Conservation (phyloP, 2,888 invertebrate species). For the Philopedon plagiatum region DNA sequence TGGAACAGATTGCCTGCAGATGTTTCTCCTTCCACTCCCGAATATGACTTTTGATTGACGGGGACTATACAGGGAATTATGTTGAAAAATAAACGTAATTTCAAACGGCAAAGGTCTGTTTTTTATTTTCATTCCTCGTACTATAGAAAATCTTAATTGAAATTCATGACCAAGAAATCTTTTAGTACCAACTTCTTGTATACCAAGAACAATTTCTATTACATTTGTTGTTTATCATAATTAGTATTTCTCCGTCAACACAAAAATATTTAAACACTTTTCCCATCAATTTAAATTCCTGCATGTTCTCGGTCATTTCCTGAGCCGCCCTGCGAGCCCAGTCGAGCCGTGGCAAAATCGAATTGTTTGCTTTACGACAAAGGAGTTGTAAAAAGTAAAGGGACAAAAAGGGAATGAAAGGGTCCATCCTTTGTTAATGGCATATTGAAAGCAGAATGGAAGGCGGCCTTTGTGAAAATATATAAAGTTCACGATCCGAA, state of each 20-base stretch:
- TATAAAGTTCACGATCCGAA: constrained; percentile 11
- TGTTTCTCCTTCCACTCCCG: too few species aligned
- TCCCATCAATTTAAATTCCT: constrained; percentile 27
- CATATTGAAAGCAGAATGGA: constrained; percentile 26
- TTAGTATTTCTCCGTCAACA: background rate
- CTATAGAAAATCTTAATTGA: background rate
- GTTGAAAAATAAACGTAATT: too few species aligned
- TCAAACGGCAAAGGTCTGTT: too few species aligned
- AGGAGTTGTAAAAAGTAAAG: constrained; percentile 27
- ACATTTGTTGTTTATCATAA: background rate
- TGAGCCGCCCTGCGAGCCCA: constrained; percentile 10
- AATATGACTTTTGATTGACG: too few species aligned
- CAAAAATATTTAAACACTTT: background rate
- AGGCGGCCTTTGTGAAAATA: constrained; percentile 21
- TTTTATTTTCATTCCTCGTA: too few species aligned
- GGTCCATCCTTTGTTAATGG: constrained; percentile 34
- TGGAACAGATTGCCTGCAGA: too few species aligned
- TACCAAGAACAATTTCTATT: background rate
- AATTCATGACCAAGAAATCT: background rate
- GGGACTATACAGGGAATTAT: too few species aligned
- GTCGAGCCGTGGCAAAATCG: constrained; percentile 17
- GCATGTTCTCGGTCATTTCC: constrained; percentile 2
- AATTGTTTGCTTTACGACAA: constrained; percentile 37
- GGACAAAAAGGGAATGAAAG: constrained; percentile 29
- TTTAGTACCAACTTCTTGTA: background rate